Evolutionary conservation across 53 echinoderm and acorn worm species (phyloP).

Genomic region (Holothuria leucospilota): DNA sequence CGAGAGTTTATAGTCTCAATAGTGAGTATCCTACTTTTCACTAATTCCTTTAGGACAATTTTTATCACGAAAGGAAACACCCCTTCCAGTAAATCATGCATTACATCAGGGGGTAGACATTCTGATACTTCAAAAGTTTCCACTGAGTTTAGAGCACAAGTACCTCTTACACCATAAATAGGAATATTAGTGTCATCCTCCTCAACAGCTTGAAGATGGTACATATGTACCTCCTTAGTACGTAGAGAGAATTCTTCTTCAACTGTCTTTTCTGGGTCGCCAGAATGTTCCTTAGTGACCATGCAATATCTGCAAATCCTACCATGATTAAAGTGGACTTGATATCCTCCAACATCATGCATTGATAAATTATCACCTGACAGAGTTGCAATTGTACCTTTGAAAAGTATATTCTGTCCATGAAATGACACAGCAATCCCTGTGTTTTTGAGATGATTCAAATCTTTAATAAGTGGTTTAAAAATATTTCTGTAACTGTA

Average conservation of each 20-base stretch:
- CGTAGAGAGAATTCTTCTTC: not conserved
- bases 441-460: constrained; percentile 14
- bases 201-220: constrained; percentile 45
- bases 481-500: too few relatives aligned
- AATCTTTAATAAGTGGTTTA: not conserved
- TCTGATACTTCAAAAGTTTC: constrained; percentile 51
- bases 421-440: constrained; percentile 11
- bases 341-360: constrained; percentile 24
- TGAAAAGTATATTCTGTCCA: not conserved
- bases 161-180: constrained; percentile 56
- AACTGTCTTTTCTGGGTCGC: constrained; percentile 4
- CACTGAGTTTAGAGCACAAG: constrained; percentile 53
- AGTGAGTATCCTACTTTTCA: constrained; percentile 28
- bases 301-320: constrained; percentile 58
- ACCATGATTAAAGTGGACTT: too few relatives aligned
- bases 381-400: constrained; percentile 6
- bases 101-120: constrained; percentile 56
- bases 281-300: constrained; percentile 44
- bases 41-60: constrained; percentile 46
- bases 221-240: constrained; percentile 48
- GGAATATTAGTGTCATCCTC: constrained; percentile 23
- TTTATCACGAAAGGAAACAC: constrained; percentile 46
- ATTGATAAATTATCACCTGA: constrained; percentile 40
- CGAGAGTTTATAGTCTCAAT: not conserved
- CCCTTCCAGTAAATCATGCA: not conserved